Base-by-base conservation (phyloP, 2,113 vertebrate species). In the Glareola pratincola region DNA sequence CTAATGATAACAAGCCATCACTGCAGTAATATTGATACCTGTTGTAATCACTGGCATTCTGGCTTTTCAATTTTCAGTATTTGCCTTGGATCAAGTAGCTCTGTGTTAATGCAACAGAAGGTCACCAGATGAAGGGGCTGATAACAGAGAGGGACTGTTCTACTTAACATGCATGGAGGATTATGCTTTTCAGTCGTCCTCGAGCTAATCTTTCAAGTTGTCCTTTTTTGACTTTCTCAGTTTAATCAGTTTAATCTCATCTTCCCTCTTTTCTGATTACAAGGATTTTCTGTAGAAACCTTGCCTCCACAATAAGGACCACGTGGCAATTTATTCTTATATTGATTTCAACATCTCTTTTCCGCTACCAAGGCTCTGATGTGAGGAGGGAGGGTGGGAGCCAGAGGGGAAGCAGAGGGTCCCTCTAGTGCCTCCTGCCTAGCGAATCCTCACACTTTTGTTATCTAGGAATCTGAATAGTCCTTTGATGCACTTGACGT, bases 211-310 rank as follows among this genome's bases (percentile, higher is more conserved):
- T 98, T 98, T 98, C 98, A 98, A 98, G 97, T 98, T 98, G 98
- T 98, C 98, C 98, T 98, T 98, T 98, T 98, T 97, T 98, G 98
- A 98, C 98, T 98, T 98, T 98, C 98, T 98, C 98, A 96, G 97
- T 98, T 98, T 98, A 98, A 98, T 98, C 98, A 98, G 98, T 98
- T 98, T 98, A 98, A 98, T 98, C 98, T 98, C 97, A 97, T 98
- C 98, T 98, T 97, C 98, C 95, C 97, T 97, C 98, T 98, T 98
- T 98, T 98, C 98, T 98, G 98, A 98, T 98, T 98, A 97, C 97
- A 98, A 98, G 97, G 98, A 98, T 98, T 98, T 98, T 98, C 97
- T 95, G 94, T 93, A 97, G 97, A 98, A 98, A 98, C 89, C 96
- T 97, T 96, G 96, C 82, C 95, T 98, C 53, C 92, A 97, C 98